These are phyloP conservation scores for Streptopelia turtur DNA, from an alignment of 2,797 vertebrate species.

Conservation along the genomic window DNA sequence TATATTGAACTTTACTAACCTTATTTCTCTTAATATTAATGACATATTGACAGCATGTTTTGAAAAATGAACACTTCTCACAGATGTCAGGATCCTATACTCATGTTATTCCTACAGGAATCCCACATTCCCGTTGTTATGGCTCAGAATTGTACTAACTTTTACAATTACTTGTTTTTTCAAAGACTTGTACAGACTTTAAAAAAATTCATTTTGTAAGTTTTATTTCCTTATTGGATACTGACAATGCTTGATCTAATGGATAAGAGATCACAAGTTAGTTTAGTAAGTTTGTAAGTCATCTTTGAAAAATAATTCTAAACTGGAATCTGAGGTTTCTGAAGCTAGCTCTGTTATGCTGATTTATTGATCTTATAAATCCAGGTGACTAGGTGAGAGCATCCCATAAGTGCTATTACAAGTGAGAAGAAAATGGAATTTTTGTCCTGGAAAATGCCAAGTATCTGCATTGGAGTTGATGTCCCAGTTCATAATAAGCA, in stretches of 20 bases:
- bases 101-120: slow-evolving; percentile 31
- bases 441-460: background rate
- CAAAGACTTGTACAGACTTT: background rate
- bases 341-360: background rate
- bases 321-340: background rate
- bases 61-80: slow-evolving; percentile 63
- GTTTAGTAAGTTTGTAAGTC: background rate
- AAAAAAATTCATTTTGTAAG: background rate
- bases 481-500: background rate
- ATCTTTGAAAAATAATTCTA: background rate
- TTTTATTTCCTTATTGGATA: background rate
- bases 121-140: background rate
- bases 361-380: background rate
- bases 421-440: background rate
- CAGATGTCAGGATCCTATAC: slow-evolving; percentile 40
- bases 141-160: background rate
- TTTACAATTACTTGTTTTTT: background rate
- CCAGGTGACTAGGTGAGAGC: background rate
- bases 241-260: background rate
- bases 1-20: slow-evolving; percentile 79
- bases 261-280: background rate
- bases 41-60: slow-evolving; percentile 77
- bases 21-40: slow-evolving; percentile 85
- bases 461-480: background rate
- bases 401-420: background rate